A percentile compares a stretch with the other conserved stretches of the same genome.
These are phyloP conservation scores for Drosophila algonquin DNA, from an alignment of 2,888 invertebrate species.

Conservation along the genomic window DNA sequence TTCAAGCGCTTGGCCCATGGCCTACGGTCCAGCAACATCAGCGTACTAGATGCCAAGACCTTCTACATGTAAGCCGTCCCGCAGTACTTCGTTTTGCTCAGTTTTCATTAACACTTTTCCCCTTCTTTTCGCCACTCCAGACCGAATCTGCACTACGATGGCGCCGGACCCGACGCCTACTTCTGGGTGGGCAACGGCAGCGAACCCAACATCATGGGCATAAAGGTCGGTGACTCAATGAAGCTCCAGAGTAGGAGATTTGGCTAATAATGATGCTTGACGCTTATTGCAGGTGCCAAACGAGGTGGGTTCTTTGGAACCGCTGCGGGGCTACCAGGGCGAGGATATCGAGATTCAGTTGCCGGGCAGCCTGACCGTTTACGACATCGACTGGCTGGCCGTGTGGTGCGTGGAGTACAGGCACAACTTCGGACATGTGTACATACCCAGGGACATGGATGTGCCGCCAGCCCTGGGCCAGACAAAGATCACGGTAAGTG, in stretches of 20 bases:
- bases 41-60: conserved; percentile 95
- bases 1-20: conserved; percentile 95
- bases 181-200: conserved; percentile 97
- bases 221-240: conserved; percentile 86
- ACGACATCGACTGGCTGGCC: conserved; percentile 95
- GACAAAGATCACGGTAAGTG: conserved; percentile 93
- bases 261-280: no score
- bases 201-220: conserved; percentile 91
- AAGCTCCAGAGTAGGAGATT: background rate
- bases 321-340: conserved; percentile 93
- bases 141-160: conserved; percentile 96
- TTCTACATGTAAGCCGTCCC: conserved; percentile 84
- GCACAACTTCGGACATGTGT: conserved; percentile 95
- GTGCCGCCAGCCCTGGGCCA: conserved; percentile 96
- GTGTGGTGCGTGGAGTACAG: conserved; percentile 96
- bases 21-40: conserved; percentile 94
- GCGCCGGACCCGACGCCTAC: conserved; percentile 95
- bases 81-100: no score
- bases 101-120: background rate
- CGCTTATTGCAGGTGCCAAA: conserved; percentile 88
- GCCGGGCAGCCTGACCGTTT: conserved; percentile 92
- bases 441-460: conserved; percentile 93
- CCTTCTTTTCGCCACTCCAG: conserved; percentile 85
- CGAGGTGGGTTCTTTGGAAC: conserved; percentile 92
- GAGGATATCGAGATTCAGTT: conserved; percentile 96